phyloP scores from a whole-genome alignment of 2,797 vertebrate genomes.

The Dermochelys coriacea region DNA sequence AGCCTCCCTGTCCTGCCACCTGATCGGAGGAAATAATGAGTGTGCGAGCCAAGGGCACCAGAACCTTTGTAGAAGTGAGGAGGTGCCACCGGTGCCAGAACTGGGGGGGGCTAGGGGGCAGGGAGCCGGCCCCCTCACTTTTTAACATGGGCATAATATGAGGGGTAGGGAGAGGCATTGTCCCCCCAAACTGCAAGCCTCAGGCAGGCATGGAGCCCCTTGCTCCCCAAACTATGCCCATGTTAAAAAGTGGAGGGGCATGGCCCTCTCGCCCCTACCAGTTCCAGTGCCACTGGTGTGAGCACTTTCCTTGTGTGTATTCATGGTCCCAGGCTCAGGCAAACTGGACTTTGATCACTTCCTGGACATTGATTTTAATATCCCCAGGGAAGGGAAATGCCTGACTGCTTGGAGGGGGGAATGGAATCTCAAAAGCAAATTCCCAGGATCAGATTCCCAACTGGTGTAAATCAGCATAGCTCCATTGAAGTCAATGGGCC shows the following conservation, averaged over 20 bases:
- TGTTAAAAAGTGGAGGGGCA: too few relatives aligned
- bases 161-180: too few relatives aligned
- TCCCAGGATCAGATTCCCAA: background rate
- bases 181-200: too few relatives aligned
- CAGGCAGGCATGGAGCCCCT: too few relatives aligned
- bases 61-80: too few relatives aligned
- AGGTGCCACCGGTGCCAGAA: background rate
- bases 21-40: background rate
- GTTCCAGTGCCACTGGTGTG: background rate
- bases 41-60: background rate
- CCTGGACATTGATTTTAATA: background rate
- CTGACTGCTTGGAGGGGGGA: background rate
- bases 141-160: too few relatives aligned
- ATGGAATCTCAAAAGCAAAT: background rate
- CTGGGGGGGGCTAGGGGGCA: accelerated
- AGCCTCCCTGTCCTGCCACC: background rate
- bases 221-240: too few relatives aligned
- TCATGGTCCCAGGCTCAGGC: background rate
- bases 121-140: too few relatives aligned
- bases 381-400: background rate
- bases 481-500: background rate
- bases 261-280: too few relatives aligned
- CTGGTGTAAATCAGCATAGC: background rate
- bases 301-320: background rate
- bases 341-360: background rate